Evolutionary conservation across 2,888 invertebrate genomes (phyloP), one percentile per base, ranked within the genome.

Genomic region (Xestia sexstrigata): DNA sequence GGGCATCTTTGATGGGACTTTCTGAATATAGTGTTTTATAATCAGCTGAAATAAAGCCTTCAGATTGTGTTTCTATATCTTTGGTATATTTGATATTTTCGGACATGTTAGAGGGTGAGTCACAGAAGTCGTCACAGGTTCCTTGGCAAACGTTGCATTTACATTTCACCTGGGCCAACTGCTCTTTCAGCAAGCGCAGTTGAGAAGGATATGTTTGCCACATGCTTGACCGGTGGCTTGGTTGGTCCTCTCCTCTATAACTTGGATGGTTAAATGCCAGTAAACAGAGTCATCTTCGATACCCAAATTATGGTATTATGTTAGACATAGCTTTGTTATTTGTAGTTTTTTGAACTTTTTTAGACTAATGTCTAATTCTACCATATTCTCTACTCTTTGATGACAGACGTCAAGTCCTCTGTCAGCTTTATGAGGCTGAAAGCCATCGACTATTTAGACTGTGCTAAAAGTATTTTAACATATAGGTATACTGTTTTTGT

Each of bases 101-200:
- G 7, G 26, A 39, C 15, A 23, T 6, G 5, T 55, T 45, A 4
- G n/a, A n/a, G 8, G 26, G 23, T 39, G 2, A 26, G 52, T 9
- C 6, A 23, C 42, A 58, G 7, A 30, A 23, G 9, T 39, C 11
- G 11, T 26, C 52, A 47, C 5, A 39, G 15, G 7, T 7, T 55
- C 52, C 62, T 55, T 83, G 79, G 67, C 92, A 92, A 20, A 87
- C 70, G 13, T 74, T 83, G 78, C 95, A 95, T 68, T 91, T 91
- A 87, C 95, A 95, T 2, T 88, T 79, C 1, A 94, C 79, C 7
- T 90, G 89, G 0, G 94, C 94, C 45, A 96, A 84, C 81, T 93
- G 91, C 30, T 88, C 82, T 81, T 95, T 95, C 39, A 96, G 81
- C 13, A 85, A 75, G 8, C 87, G 89, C 2, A 95, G 90, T 87